phyloP scores from a whole-genome alignment of 2,113 vertebrate species.

The Piprites chloris region DNA sequence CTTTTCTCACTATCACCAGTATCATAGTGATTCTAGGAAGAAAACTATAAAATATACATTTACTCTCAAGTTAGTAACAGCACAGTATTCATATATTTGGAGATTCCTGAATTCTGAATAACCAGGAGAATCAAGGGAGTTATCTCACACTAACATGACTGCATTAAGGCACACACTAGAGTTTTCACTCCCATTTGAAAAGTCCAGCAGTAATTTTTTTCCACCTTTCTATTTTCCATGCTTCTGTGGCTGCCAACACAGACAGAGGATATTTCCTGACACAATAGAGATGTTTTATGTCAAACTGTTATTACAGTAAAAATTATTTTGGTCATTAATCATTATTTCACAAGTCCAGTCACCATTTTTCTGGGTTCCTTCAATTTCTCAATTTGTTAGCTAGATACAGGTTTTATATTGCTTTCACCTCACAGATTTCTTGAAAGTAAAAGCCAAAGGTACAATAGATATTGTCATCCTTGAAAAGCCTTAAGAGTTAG shows the following conservation, averaged over 20 bases:
- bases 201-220: neutral
- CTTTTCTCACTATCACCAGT: neutral
- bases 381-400: neutral
- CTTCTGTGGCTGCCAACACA: neutral
- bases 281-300: neutral
- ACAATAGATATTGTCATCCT: constrained; percentile 15
- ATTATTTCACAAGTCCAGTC: neutral
- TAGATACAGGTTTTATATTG: neutral
- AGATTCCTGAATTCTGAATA: neutral
- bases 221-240: neutral
- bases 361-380: neutral
- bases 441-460: neutral
- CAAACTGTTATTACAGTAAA: neutral
- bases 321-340: neutral
- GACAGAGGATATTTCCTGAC: neutral
- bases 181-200: neutral
- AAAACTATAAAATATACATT: neutral
- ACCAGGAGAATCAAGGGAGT: neutral
- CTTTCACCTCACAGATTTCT: neutral
- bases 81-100: neutral
- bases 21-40: neutral
- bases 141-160: neutral
- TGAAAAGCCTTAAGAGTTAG: constrained; percentile 10
- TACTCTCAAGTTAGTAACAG: neutral
- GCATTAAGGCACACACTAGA: neutral